Evolutionary conservation across 2,797 vertebrate genomes (phyloP).

Genomic region (Gymnocypris eckloni): DNA sequence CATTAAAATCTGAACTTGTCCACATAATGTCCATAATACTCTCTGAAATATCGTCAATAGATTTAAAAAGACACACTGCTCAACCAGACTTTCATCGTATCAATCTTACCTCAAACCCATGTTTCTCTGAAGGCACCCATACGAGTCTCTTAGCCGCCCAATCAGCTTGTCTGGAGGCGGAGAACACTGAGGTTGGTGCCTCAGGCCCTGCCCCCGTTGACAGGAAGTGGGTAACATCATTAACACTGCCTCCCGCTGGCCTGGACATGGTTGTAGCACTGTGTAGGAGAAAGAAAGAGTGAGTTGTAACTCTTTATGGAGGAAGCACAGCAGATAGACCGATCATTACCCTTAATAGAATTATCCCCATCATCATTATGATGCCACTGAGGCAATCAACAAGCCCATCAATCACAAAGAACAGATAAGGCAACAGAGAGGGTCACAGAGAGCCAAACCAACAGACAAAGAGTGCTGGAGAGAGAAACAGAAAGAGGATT

Average conservation of each 20-base stretch:
- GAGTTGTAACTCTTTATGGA: constrained; percentile 67
- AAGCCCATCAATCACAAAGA: constrained; percentile 35
- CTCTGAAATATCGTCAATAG: not conserved
- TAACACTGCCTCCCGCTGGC: constrained; percentile 74
- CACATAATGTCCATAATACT: not conserved
- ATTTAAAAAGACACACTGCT: not conserved
- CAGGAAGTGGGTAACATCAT: constrained; percentile 83
- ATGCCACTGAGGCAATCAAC: constrained; percentile 3
- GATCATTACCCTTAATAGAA: constrained; percentile 21
- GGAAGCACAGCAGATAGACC: constrained; percentile 38
- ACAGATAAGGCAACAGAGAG: constrained; percentile 37
- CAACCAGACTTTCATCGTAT: not conserved
- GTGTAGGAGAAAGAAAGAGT: constrained; percentile 39
- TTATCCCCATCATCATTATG: constrained; percentile 39
- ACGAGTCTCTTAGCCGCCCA: constrained; percentile 92
- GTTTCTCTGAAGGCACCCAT: constrained; percentile 93
- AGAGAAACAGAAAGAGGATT: constrained; percentile 13
- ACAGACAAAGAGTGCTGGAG: constrained; percentile 47
- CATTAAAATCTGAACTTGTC: no score
- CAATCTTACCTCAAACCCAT: constrained; percentile 86
- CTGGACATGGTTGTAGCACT: constrained; percentile 80
- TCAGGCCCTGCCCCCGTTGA: constrained; percentile 73
- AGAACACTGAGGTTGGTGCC: constrained; percentile 74
- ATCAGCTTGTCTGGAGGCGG: constrained; percentile 86
- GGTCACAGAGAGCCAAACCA: constrained; percentile 34